These are phyloP conservation scores for Candoia aspera DNA, from an alignment of 2,113 vertebrate genomes.

Conservation along the genomic window DNA sequence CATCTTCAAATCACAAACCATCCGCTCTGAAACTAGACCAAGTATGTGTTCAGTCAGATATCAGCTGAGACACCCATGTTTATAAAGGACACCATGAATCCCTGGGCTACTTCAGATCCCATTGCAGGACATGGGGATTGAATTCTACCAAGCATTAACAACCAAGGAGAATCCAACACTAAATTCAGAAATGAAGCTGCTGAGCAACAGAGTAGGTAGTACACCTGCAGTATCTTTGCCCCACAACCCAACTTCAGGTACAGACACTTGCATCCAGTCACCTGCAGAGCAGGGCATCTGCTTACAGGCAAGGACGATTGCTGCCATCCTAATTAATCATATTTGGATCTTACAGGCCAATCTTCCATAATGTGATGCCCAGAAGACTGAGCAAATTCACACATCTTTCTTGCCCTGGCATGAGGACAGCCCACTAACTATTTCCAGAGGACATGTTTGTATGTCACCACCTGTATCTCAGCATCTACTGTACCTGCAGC, in stretches of 20 bases:
- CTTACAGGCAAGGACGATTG: background rate
- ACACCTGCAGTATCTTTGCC: background rate
- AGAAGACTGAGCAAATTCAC: background rate
- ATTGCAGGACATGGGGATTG: background rate
- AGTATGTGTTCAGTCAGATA: too few relatives aligned
- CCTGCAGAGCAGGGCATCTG: background rate
- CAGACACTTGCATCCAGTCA: background rate
- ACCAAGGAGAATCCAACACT: background rate
- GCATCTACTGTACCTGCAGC: background rate
- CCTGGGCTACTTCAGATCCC: too few relatives aligned
- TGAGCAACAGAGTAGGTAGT: background rate
- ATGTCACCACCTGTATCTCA: background rate
- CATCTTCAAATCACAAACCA: too few relatives aligned
- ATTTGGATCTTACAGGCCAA: background rate
- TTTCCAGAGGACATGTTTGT: background rate
- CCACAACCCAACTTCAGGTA: background rate
- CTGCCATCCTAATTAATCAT: background rate
- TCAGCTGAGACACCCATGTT: too few relatives aligned
- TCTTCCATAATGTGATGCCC: background rate
- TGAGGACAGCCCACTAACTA: background rate
- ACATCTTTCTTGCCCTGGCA: background rate
- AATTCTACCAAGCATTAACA: background rate
- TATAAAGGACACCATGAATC: too few relatives aligned
- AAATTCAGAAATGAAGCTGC: background rate
- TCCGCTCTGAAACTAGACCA: too few relatives aligned